Evolutionary conservation across 2,113 vertebrate species (phyloP), one percentile per base, ranked within the genome.

Genomic region (Haliaeetus leucogaster): DNA sequence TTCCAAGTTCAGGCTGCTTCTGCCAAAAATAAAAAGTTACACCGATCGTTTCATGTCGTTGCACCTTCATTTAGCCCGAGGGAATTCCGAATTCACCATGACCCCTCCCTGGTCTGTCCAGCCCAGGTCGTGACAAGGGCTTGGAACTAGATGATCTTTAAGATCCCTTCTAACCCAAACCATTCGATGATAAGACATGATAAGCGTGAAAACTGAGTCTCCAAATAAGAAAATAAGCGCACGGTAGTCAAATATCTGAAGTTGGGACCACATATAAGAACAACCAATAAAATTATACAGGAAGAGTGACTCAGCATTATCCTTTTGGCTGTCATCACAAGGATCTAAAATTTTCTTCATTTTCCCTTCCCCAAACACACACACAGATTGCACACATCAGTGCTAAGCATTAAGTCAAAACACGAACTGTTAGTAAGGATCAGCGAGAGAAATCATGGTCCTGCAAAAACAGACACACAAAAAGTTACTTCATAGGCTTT

Each of bases 181-280:
- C 52, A 16, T 53, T 17, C 3, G 2, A 26, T 52, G 14, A 29
- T 17, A 53, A 27, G 14, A 52, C 50, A 27, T 10, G 26, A 29
- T 29, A 16, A 53, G 26, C 30, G 20, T 7, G 11, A 71, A 66
- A 94, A 90, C 11, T 5, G 36, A 73, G 8, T 4, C 34, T 88
- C 29, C 52, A 96, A 71, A 81, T 14, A 7, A 52, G 56, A 61
- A 34, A n/a, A 4, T 2, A 23, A 85, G 4, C 10, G 11, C 6
- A n/a, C 0, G 0, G 9, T 3, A 56, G 22, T 36, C 30, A 77
- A 43, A 20, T 18, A 32, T 8, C 27, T 53, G 34, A 18, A 1
- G 0, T 1, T 58, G 34, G 30, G 59, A 48, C 53, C 36, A 47
- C 2, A 0, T 29, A 30, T 1, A 70, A 11, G 12, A 95, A 74